These are phyloP conservation scores for Laticauda laticaudata DNA, from an alignment of 2,113 vertebrate species.

Conservation along the genomic window DNA sequence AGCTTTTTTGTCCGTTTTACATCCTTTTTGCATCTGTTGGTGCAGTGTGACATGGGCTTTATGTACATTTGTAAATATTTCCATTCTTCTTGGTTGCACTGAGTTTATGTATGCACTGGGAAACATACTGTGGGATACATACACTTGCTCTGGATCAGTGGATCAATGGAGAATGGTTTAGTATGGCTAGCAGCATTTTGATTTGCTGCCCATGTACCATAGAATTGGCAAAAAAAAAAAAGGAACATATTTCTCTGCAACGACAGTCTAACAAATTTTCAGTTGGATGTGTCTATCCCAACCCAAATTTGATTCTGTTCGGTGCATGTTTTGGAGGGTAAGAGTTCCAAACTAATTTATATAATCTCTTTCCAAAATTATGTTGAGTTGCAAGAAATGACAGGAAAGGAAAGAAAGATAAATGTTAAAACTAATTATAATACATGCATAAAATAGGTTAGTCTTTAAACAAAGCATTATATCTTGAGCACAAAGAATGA, in stretches of 20 bases:
- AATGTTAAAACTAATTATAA: neutral
- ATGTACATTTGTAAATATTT: neutral
- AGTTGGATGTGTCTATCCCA: neutral
- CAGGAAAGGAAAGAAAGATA: neutral
- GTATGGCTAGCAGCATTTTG: neutral
- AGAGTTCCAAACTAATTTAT: neutral
- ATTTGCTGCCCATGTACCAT: neutral
- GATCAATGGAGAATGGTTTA: neutral
- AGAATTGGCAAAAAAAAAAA: neutral
- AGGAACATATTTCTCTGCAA: neutral
- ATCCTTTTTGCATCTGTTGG: too few species aligned
- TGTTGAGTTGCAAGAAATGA: neutral
- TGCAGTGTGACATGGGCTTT: too few species aligned
- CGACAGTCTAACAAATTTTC: neutral
- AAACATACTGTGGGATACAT: neutral
- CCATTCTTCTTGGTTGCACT: neutral
- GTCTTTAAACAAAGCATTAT: neutral
- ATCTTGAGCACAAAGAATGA: neutral
- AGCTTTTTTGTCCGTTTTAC: too few species aligned
- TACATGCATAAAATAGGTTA: neutral
- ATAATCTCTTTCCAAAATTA: neutral
- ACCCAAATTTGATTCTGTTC: neutral
- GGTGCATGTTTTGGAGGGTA: neutral
- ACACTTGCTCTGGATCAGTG: neutral
- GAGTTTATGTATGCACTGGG: neutral